Conservation (phyloP, 1,140 invertebrate species). For the Bactericera cockerelli region DNA sequence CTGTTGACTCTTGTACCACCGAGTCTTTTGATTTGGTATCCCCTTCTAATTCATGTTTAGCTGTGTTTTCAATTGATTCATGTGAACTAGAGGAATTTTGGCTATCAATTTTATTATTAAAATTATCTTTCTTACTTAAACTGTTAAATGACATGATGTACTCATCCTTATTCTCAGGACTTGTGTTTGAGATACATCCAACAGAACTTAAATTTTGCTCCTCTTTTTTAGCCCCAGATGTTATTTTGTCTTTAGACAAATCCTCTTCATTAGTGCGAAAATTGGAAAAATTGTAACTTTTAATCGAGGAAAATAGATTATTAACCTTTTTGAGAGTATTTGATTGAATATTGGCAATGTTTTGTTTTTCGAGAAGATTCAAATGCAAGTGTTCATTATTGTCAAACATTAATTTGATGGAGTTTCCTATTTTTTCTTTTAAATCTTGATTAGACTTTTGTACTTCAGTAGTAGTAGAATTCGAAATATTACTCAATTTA, state of each 20-base stretch:
- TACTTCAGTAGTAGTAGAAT: no score
- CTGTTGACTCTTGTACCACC: not conserved
- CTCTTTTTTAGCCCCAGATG: not conserved
- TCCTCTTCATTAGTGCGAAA: not conserved
- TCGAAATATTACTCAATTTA: no score
- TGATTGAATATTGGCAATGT: not conserved
- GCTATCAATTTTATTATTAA: no score
- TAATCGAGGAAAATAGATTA: not conserved
- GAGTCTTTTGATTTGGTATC: not conserved
- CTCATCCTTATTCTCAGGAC: no score
- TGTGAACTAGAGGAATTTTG: no score
- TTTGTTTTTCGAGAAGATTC: not conserved
- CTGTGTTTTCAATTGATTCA: not conserved
- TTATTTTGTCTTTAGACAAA: not conserved
- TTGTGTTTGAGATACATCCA: no score
- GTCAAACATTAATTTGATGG: constrained; percentile 2
- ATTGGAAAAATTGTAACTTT: constrained; percentile 4
- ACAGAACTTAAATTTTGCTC: not conserved
- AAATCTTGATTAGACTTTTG: no score
- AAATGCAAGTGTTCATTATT: not conserved
- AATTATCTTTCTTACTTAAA: no score
- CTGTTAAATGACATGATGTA: no score
- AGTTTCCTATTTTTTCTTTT: not conserved
- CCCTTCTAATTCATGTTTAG: not conserved
- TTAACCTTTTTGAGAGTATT: not conserved